Evolutionary conservation across 1,140 invertebrate genomes (phyloP).

Genomic region (Drosophila parabipectinata): DNA sequence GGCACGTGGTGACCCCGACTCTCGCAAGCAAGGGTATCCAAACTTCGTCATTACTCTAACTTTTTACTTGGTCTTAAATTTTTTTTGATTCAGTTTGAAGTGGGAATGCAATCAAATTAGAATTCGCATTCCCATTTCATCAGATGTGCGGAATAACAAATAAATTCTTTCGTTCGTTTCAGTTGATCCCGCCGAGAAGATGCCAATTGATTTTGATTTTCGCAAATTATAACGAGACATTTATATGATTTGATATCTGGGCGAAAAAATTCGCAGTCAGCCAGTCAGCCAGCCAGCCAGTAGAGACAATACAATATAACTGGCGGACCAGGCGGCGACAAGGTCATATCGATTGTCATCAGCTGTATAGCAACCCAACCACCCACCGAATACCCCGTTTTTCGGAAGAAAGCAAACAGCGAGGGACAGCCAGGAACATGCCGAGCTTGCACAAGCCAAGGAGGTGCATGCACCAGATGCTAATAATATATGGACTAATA

Average conservation of each 20-base stretch:
- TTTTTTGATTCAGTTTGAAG: slow-evolving; percentile 27
- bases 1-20: no score
- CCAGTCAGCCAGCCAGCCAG: background rate
- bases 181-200: slow-evolving; percentile 60
- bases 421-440: slow-evolving; percentile 32
- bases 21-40: background rate
- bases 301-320: slow-evolving; percentile 6
- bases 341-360: slow-evolving; percentile 74
- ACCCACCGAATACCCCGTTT: background rate
- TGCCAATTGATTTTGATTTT: slow-evolving; percentile 79
- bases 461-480: slow-evolving; percentile 55
- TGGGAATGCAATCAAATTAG: slow-evolving; percentile 74
- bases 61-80: slow-evolving; percentile 7
- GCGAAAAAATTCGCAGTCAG: slow-evolving; percentile 30
- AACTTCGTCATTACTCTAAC: background rate
- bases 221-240: slow-evolving; percentile 59
- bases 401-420: slow-evolving; percentile 10
- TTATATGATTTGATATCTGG: slow-evolving; percentile 54
- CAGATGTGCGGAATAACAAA: slow-evolving; percentile 30
- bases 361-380: slow-evolving; percentile 9
- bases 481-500: slow-evolving; percentile 60
- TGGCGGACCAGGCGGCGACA: slow-evolving; percentile 30
- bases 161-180: slow-evolving; percentile 42
- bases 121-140: slow-evolving; percentile 55
- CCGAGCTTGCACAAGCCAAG: slow-evolving; percentile 26